Base-by-base conservation (phyloP, 2,888 invertebrate species). In the Alsophila aescularia region DNA sequence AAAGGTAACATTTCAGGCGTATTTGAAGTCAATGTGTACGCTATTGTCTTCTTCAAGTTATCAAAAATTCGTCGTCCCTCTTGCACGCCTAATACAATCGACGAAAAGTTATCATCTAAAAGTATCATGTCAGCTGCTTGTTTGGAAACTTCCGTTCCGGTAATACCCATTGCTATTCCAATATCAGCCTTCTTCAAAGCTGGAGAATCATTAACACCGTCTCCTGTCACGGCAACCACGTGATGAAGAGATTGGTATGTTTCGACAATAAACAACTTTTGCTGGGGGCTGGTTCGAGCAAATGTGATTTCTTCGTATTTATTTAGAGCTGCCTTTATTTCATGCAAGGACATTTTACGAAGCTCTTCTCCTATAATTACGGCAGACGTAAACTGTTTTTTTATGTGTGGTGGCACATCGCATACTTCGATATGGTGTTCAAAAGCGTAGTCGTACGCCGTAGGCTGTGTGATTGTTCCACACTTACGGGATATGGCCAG, bases 71-170 rank as follows among this genome's bases (percentile, higher is more conserved):
- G 87, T 44, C 96, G 90, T 2, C 96, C 96, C 85, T 96, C 96
- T 77, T 97, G 95, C 3, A 97, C 95, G 13, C 97, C 97, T 3
- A 95, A 93, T 0, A 97, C 96, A 62, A 97, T 97, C 0, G 97
- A 97, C 0, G 96, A 95, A 78, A 97, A 97, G 83, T 97, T 97
- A 75, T 97, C 97, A 71, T 97, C 97, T 69, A 97, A 87, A 21
- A 97, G 88, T 67, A 97, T 97, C 97, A 97, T 97, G 79, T 98
- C 97, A 2, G 97, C 97, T 0, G 97, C 97, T 83, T 97, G 96
- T 81, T 97, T 97, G 0, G 95, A 95, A 6, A 95, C 96, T 76
- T 96, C 96, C 2, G 95, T 94, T 0, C 96, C 96, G 13, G 93
- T 93, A 47, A 96, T 96, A 7, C 96, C 96, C 96, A 96, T 96